Conservation (phyloP, 2,113 vertebrate species). For the Athene cunicularia region DNA sequence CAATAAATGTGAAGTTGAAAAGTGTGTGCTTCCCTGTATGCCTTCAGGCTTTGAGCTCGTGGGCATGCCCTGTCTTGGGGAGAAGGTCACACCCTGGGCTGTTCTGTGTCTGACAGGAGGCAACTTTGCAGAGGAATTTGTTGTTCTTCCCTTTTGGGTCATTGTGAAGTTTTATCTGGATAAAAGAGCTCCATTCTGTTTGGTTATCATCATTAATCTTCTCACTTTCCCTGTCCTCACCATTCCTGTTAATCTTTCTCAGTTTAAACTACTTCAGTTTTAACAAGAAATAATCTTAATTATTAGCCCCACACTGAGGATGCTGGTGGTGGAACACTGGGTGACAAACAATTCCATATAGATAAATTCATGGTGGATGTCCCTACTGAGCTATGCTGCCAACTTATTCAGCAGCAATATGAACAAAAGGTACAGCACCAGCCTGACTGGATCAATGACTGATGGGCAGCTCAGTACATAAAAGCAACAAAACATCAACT, state of each 20-base stretch:
- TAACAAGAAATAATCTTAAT: neutral
- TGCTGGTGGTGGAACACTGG: no score
- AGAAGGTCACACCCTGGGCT: neutral
- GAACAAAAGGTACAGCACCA: neutral
- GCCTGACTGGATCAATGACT: neutral
- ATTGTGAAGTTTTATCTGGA: neutral
- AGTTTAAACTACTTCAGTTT: neutral
- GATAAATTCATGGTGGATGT: neutral
- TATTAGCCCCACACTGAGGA: neutral
- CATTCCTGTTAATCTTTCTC: neutral
- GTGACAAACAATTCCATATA: neutral
- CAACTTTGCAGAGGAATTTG: neutral
- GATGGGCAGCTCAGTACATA: neutral
- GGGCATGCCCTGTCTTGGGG: neutral
- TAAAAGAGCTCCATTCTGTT: neutral
- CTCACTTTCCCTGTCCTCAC: neutral
- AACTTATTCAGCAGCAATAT: neutral
- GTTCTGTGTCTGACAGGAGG: neutral
- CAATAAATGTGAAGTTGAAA: neutral
- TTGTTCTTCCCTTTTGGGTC: neutral
- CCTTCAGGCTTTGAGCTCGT: neutral
- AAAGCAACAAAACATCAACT: neutral
- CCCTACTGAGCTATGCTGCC: neutral
- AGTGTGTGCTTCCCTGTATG: neutral
- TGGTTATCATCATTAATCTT: neutral